A percentile compares a stretch with the other conserved stretches of the same genome.
These are phyloP conservation scores for Cynocephalus volans DNA, from an alignment of 2,113 vertebrate species.

Conservation along the genomic window DNA sequence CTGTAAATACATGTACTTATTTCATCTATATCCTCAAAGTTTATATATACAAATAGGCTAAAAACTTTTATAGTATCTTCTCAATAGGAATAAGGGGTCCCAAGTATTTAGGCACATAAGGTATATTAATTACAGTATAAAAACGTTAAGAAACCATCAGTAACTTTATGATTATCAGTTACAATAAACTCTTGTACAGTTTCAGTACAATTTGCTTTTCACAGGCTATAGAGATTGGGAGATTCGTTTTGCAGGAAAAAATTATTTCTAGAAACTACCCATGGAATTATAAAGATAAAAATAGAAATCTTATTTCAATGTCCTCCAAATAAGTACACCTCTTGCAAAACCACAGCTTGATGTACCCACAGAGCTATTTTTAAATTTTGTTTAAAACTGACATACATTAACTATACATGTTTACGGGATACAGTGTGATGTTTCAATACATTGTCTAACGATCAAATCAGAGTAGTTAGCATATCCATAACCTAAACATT, in stretches of 20 bases:
- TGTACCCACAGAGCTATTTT: constrained; percentile 24
- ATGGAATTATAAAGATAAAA: constrained; percentile 15
- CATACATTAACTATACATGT: no score
- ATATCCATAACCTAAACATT: no score
- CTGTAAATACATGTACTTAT: background rate
- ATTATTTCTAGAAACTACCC: constrained; percentile 1
- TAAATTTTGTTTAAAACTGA: no score
- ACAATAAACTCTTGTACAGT: background rate
- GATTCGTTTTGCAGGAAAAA: constrained; percentile 21
- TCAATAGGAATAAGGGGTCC: background rate
- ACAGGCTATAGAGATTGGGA: background rate
- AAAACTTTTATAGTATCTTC: background rate
- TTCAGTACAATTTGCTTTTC: background rate
- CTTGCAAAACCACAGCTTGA: background rate
- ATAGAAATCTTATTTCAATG: background rate
- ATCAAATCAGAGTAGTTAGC: no score
- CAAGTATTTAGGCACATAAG: background rate
- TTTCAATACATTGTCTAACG: no score
- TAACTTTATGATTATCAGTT: background rate
- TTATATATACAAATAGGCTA: background rate
- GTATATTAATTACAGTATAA: background rate
- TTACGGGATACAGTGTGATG: no score
- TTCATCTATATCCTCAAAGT: background rate
- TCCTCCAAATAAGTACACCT: background rate
- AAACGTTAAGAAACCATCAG: background rate